Evolutionary conservation across 1,140 invertebrate genomes (phyloP).

Genomic region (Meteorus sp.): DNA sequence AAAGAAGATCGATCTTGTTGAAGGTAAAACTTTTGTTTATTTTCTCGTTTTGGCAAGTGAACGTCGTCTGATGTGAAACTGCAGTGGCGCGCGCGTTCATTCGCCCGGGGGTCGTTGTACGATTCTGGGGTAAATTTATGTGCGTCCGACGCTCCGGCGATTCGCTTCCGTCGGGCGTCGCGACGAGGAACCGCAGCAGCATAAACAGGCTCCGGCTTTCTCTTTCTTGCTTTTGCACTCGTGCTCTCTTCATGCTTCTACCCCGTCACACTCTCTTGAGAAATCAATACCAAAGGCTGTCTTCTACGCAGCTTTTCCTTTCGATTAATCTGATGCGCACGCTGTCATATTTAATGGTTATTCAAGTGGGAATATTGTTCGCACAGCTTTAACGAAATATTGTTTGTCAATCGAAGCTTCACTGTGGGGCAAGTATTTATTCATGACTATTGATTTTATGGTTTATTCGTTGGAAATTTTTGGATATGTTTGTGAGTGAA

Average conservation of each 20-base stretch:
- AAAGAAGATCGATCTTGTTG: constrained; percentile 17
- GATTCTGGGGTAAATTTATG: constrained; percentile 37
- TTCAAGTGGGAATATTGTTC: not conserved
- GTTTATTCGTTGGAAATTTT: too few relatives aligned
- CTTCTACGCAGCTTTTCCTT: constrained; percentile 6
- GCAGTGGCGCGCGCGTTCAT: not conserved
- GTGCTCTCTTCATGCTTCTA: not conserved
- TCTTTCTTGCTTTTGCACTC: not conserved
- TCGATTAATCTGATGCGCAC: too few relatives aligned
- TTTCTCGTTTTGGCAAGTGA: constrained; percentile 21
- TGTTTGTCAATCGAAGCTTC: not conserved
- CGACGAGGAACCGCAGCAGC: constrained; percentile 24
- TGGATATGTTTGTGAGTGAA: too few relatives aligned
- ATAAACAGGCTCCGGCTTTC: constrained; percentile 25
- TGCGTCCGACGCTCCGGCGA: constrained; percentile 14
- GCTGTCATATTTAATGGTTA: too few relatives aligned
- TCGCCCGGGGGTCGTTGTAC: constrained; percentile 30
- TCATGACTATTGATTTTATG: too few relatives aligned
- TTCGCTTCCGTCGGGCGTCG: constrained; percentile 23
- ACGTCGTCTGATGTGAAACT: not conserved
- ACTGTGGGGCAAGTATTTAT: too few relatives aligned
- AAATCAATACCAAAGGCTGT: not conserved
- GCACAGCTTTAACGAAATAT: not conserved
- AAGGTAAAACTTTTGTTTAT: not conserved
- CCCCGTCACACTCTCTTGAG: not conserved